phyloP scores from a whole-genome alignment of 2,113 vertebrate species.

The Nematolebias whitei region DNA sequence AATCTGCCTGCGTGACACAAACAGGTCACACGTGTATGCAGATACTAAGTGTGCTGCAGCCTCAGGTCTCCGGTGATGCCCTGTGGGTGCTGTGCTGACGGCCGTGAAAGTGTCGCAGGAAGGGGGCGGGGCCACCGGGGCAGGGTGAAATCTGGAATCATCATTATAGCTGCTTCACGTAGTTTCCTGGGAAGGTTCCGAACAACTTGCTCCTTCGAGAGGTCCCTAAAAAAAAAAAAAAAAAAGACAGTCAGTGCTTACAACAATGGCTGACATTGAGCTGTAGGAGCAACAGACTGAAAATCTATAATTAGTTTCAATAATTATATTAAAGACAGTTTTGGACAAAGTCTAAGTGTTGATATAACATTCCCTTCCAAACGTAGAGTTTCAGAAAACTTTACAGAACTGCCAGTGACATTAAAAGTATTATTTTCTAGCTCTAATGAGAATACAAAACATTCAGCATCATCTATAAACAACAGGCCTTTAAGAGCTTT shows the following conservation, averaged over 20 bases:
- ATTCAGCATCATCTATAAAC: too few species aligned
- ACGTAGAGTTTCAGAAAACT: too few species aligned
- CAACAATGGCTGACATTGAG: not conserved
- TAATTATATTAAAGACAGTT: too few species aligned
- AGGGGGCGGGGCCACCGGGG: constrained; percentile 15
- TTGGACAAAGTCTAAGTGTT: too few species aligned
- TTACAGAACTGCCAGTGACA: too few species aligned
- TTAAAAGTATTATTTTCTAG: too few species aligned
- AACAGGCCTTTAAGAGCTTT: too few species aligned
- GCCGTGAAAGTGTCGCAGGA: constrained; percentile 56
- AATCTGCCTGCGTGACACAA: constrained; percentile 66
- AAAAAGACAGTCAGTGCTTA: constrained; percentile 3
- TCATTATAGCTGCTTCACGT: constrained; percentile 95
- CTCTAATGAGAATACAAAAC: too few species aligned
- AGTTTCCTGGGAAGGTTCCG: constrained; percentile 99
- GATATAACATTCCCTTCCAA: too few species aligned
- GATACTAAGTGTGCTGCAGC: constrained; percentile 48
- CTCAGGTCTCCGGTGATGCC: constrained; percentile 53
- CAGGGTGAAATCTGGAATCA: constrained; percentile 67
- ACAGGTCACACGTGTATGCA: constrained; percentile 46
- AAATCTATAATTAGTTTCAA: too few species aligned
- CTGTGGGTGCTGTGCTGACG: constrained; percentile 80
- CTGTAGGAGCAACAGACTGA: not conserved
- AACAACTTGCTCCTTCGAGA: constrained; percentile 97
- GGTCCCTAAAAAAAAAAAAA: constrained; percentile 85